These are phyloP conservation scores for Beaufortia kweichowensis DNA, from an alignment of 2,113 vertebrate species.

Conservation along the genomic window DNA sequence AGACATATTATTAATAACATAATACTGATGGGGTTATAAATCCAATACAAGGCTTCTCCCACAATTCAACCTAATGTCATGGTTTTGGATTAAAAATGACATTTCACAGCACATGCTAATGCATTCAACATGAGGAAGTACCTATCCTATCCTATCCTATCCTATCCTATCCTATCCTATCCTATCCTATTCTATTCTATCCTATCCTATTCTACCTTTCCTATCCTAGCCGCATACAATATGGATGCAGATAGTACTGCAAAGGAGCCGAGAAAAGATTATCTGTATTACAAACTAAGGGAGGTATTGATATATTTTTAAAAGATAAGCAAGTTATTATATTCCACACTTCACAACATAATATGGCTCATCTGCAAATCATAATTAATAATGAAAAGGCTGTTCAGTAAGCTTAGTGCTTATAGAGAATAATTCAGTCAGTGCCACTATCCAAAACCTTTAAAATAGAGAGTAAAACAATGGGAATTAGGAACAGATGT, in stretches of 20 bases:
- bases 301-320: too few species aligned
- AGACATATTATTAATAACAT: too few species aligned
- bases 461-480: not conserved
- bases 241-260: too few species aligned
- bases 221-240: not conserved
- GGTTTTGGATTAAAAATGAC: not conserved
- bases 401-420: not conserved
- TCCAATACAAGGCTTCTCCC: not conserved
- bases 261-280: too few species aligned
- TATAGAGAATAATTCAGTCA: not conserved
- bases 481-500: not conserved
- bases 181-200: not conserved
- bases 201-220: not conserved
- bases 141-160: not conserved
- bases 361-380: too few species aligned
- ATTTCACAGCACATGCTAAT: constrained; percentile 11
- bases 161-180: not conserved
- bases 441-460: not conserved
- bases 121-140: not conserved
- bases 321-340: too few species aligned
- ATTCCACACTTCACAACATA: too few species aligned
- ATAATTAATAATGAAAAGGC: too few species aligned
- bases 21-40: not conserved
- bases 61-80: not conserved
- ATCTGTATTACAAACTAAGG: too few species aligned